phyloP scores from a whole-genome alignment of 2,113 vertebrate species.

The Apistogramma diplotaenia region DNA sequence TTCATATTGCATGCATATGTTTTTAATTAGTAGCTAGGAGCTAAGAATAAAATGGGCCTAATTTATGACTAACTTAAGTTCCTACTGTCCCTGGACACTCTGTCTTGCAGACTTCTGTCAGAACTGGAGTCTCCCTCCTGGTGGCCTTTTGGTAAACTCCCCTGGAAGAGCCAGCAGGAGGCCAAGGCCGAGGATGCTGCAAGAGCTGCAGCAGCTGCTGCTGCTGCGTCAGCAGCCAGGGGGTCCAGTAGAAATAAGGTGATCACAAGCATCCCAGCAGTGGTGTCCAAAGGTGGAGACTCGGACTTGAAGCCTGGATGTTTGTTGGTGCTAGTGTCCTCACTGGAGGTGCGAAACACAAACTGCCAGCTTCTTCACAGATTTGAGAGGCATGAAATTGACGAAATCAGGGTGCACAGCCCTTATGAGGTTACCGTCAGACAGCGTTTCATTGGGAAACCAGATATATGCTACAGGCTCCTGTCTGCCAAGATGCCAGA shows the following conservation, averaged over 20 bases:
- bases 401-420: slow-evolving; percentile 83
- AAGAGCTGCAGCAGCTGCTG: slow-evolving; percentile 45
- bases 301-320: slow-evolving; percentile 80
- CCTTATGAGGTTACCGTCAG: slow-evolving; percentile 88
- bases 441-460: slow-evolving; percentile 89
- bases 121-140: slow-evolving; percentile 90
- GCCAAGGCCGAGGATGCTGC: slow-evolving; percentile 63
- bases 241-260: slow-evolving; percentile 66
- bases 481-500: slow-evolving; percentile 89
- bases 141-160: slow-evolving; percentile 90
- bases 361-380: slow-evolving; percentile 78
- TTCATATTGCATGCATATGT: background rate
- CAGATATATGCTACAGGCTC: slow-evolving; percentile 82
- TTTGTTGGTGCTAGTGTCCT: slow-evolving; percentile 79
- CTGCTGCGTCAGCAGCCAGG: slow-evolving; percentile 25
- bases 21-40: background rate
- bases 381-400: slow-evolving; percentile 84
- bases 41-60: background rate
- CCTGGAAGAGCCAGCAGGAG: slow-evolving; percentile 80
- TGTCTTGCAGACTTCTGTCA: slow-evolving; percentile 80
- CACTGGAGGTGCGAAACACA: slow-evolving; percentile 83
- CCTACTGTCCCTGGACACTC: background rate
- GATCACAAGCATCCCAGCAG: slow-evolving; percentile 81
- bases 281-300: slow-evolving; percentile 79
- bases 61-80: background rate